Base-by-base conservation (phyloP, 1,140 invertebrate genomes). In the Aphelenchoides avenae region DNA sequence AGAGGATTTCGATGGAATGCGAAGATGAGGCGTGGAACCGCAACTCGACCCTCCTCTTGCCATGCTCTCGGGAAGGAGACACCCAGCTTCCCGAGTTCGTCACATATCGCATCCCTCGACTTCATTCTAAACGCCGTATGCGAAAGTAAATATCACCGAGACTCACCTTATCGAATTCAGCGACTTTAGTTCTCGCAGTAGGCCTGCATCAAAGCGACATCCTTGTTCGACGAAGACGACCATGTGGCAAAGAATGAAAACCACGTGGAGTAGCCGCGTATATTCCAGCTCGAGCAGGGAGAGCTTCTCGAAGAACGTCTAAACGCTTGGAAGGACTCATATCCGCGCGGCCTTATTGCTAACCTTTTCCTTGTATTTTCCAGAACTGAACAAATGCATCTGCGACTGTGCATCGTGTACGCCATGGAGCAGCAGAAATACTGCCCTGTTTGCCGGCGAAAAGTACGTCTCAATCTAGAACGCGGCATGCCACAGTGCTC, bases 271-370 rank as follows among this genome's bases (percentile, higher is more conserved):
- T 15, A 51, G 22, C n/a, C 27, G 33, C 9, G 43, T n/a, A 11
- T 43, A 34, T 29, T 36, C 36, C 2, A 13, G 18, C 22, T 60
- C 56, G 18, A 58, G 7, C 3, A 39, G 15, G 18, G 48, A 26
- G 18, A 58, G 22, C 36, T 55, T 54, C 44, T 58, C 56, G n/a
- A 58, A 58, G 30, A 58, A 58, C 13, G 56, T 42, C 56, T 58
- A 26, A 60, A 56, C 22, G 3, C 31, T 43, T 7, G 15, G 18
- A 43, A 15, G 15, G 7, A 43, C 30, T 7, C 9, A 43, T 43
- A 7, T 15, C 30, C 7, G 15, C 7, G 7, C 9, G 26, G 13
- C 7, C 29, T n/a, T n/a, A 39, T 33, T 20, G 46, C 9, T 55
- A 27, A 42, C 52, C 55, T 51, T 43, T 27, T 26, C 34, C 27